Evolutionary conservation across 2,797 vertebrate genomes (phyloP).

Genomic region (Choloepus didactylus): DNA sequence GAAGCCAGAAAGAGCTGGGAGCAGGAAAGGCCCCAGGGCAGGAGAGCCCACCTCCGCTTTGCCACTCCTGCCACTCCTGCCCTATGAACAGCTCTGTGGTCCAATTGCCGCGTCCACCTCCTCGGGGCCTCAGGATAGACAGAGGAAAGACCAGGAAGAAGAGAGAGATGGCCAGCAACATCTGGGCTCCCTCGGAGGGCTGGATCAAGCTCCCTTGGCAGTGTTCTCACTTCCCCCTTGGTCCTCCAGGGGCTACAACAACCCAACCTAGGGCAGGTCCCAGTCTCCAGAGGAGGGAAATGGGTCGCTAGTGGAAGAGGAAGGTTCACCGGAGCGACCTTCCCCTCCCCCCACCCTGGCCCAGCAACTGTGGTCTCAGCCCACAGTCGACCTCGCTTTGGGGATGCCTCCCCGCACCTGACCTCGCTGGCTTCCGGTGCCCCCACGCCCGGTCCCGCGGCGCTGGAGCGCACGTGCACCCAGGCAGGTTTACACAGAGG

Average conservation of each 20-base stretch:
- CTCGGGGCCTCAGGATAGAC: not conserved
- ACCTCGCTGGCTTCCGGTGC: slow-evolving; percentile 66
- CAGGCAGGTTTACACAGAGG: slow-evolving; percentile 50
- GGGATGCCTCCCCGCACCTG: not conserved
- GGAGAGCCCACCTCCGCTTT: not conserved
- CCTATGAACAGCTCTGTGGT: not conserved
- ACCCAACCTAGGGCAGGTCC: not conserved
- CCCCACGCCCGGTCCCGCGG: slow-evolving; percentile 4
- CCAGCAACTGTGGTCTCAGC: not conserved
- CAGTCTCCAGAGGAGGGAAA: not conserved
- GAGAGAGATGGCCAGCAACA: not conserved
- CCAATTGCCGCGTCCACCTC: not conserved
- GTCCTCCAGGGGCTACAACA: not conserved
- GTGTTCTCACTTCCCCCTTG: not conserved
- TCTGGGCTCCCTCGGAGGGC: not conserved
- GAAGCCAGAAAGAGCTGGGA: not conserved
- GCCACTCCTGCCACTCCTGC: not conserved
- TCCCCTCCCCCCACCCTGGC: not conserved
- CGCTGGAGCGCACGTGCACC: slow-evolving; percentile 69
- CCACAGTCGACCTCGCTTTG: not conserved
- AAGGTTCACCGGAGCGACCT: not conserved
- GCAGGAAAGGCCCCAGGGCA: not conserved
- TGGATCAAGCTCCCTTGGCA: too few species aligned
- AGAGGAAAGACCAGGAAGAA: not conserved
- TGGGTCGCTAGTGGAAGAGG: not conserved